Percentiles rank a stretch among this genome's conserved stretches.
phyloP scores from a whole-genome alignment of 2,888 invertebrate genomes.

The Axea sp. region DNA sequence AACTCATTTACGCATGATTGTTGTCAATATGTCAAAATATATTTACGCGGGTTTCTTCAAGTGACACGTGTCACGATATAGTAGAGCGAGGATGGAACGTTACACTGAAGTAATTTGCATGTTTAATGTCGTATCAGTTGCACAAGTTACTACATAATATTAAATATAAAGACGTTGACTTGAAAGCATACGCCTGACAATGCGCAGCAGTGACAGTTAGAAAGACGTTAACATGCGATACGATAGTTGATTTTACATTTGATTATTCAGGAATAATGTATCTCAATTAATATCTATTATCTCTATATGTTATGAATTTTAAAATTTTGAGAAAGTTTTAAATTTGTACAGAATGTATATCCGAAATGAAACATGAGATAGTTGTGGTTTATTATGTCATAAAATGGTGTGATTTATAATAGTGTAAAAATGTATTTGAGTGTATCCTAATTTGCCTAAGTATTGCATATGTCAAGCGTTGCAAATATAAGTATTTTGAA shows the following conservation, averaged over 20 bases:
- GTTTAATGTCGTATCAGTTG: slow-evolving; percentile 72
- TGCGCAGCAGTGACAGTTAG: slow-evolving; percentile 31
- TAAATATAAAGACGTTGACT: slow-evolving; percentile 64
- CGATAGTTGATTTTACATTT: slow-evolving; percentile 39
- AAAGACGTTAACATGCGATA: slow-evolving; percentile 43
- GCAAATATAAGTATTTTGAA: too few relatives aligned
- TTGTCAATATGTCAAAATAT: slow-evolving; percentile 76
- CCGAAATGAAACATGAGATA: too few relatives aligned
- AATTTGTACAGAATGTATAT: too few relatives aligned
- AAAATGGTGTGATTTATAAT: too few relatives aligned
- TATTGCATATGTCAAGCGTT: too few relatives aligned
- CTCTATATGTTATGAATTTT: too few relatives aligned
- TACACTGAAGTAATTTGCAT: slow-evolving; percentile 74
- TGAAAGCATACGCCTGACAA: slow-evolving; percentile 51
- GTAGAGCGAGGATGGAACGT: slow-evolving; percentile 66
- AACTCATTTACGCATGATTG: too few relatives aligned
- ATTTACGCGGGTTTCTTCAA: slow-evolving; percentile 70
- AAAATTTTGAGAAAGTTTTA: too few relatives aligned
- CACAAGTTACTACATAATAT: slow-evolving; percentile 66
- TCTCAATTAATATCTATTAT: slow-evolving; percentile 18
- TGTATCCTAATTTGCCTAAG: too few relatives aligned
- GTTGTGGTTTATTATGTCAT: too few relatives aligned
- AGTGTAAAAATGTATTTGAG: too few relatives aligned
- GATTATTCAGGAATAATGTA: slow-evolving; percentile 21
- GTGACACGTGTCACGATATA: slow-evolving; percentile 67